phyloP scores from a whole-genome alignment of 2,113 vertebrate genomes.

The Zosterops hypoxanthus region DNA sequence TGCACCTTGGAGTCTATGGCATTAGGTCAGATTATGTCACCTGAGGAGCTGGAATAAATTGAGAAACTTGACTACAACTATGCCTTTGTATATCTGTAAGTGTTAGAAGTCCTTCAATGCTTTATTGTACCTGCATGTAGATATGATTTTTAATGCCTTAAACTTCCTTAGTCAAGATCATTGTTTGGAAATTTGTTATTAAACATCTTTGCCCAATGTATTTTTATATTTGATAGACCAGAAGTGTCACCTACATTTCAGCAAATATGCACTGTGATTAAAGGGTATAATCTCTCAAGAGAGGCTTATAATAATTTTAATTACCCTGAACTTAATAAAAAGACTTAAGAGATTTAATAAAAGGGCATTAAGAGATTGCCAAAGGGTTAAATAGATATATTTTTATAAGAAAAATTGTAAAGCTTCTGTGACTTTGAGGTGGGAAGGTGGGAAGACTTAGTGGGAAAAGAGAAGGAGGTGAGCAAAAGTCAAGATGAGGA shows the following conservation, averaged over 20 bases:
- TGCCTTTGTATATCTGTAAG: neutral
- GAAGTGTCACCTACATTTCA: slow-evolving; percentile 25
- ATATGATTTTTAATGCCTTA: slow-evolving; percentile 21
- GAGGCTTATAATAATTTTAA: slow-evolving; percentile 65
- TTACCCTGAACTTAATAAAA: slow-evolving; percentile 61
- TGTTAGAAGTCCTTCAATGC: neutral
- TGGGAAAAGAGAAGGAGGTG: slow-evolving; percentile 66
- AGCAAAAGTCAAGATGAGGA: slow-evolving; percentile 68
- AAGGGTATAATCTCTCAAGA: slow-evolving; percentile 52
- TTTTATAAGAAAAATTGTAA: slow-evolving; percentile 61
- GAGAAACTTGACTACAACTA: slow-evolving; percentile 9
- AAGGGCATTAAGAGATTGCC: slow-evolving; percentile 68
- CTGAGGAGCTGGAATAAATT: neutral
- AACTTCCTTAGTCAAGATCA: slow-evolving; percentile 13
- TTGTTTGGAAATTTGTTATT: slow-evolving; percentile 29
- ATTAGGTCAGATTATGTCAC: slow-evolving; percentile 15
- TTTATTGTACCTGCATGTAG: neutral
- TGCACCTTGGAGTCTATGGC: neutral
- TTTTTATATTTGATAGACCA: slow-evolving; percentile 41
- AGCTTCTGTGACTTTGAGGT: slow-evolving; percentile 59
- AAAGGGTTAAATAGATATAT: slow-evolving; percentile 67
- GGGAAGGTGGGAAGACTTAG: slow-evolving; percentile 61
- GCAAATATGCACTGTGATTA: slow-evolving; percentile 57
- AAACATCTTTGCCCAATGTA: slow-evolving; percentile 9
- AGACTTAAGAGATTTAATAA: slow-evolving; percentile 65